Conservation (phyloP, 2,797 vertebrate genomes). For the Thamnophis elegans region DNA sequence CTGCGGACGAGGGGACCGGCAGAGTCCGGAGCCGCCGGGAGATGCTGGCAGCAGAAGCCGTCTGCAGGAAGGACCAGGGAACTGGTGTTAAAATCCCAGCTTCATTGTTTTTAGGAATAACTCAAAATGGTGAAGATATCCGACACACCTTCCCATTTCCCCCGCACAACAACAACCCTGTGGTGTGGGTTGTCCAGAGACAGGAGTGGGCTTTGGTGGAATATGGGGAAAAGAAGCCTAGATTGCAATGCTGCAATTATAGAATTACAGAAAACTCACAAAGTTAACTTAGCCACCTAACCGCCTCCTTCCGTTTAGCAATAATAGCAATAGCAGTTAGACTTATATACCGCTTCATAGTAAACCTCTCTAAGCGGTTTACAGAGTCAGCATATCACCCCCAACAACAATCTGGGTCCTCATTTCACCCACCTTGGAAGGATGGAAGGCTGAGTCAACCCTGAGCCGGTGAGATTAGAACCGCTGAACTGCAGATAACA, state of each 20-base stretch:
- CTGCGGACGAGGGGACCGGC: neutral
- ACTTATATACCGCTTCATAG: too few species aligned
- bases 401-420: too few species aligned
- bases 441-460: too few species aligned
- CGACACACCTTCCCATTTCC: neutral
- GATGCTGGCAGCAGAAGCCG: neutral
- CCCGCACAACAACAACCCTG: neutral
- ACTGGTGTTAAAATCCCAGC: neutral
- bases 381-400: too few species aligned
- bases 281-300: neutral
- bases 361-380: too few species aligned
- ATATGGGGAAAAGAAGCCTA: neutral
- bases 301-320: neutral
- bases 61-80: neutral
- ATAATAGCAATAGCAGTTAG: too few species aligned
- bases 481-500: too few species aligned
- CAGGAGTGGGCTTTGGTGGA: too few species aligned
- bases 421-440: too few species aligned
- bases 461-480: too few species aligned
- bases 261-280: neutral
- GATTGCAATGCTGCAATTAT: neutral
- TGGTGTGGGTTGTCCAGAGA: neutral
- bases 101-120: neutral
- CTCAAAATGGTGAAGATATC: neutral
- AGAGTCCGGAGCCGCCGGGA: neutral